Evolutionary conservation across 2,888 invertebrate species (phyloP).

Genomic region (Heliconius hortense): DNA sequence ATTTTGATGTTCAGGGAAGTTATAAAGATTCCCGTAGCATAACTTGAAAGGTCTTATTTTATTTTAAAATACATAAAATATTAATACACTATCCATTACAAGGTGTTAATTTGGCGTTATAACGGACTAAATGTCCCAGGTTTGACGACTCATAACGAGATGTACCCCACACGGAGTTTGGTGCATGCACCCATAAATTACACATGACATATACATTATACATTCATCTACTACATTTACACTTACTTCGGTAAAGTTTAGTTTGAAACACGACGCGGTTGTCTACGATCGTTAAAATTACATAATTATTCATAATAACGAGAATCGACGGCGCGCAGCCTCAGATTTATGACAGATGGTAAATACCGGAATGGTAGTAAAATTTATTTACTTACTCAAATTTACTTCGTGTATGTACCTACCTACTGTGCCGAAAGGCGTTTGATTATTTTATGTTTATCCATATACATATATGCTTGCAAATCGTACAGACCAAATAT

Average conservation of each 20-base stretch:
- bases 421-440: constrained; percentile 29
- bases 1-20: constrained; percentile 2
- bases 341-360: constrained; percentile 63
- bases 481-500: neutral
- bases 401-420: constrained; percentile 35
- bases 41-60: constrained; percentile 13
- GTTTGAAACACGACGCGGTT: constrained; percentile 54
- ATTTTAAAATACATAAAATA: constrained; percentile 28
- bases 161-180: constrained; percentile 49
- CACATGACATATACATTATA: constrained; percentile 44
- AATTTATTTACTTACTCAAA: constrained; percentile 29
- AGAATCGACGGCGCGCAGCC: constrained; percentile 67
- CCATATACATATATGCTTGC: neutral
- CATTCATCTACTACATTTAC: constrained; percentile 48
- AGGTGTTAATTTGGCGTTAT: constrained; percentile 61
- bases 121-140: constrained; percentile 53
- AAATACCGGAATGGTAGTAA: constrained; percentile 47
- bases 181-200: constrained; percentile 56
- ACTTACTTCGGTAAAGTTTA: constrained; percentile 59
- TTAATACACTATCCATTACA: constrained; percentile 42
- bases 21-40: constrained; percentile 1
- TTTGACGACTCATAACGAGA: constrained; percentile 58
- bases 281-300: constrained; percentile 64
- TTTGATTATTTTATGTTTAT: neutral
- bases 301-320: constrained; percentile 73